A percentile compares a stretch with the other conserved stretches of the same genome.
These are phyloP conservation scores for Spodoptera picta DNA, from an alignment of 2,888 invertebrate genomes.

Conservation along the genomic window DNA sequence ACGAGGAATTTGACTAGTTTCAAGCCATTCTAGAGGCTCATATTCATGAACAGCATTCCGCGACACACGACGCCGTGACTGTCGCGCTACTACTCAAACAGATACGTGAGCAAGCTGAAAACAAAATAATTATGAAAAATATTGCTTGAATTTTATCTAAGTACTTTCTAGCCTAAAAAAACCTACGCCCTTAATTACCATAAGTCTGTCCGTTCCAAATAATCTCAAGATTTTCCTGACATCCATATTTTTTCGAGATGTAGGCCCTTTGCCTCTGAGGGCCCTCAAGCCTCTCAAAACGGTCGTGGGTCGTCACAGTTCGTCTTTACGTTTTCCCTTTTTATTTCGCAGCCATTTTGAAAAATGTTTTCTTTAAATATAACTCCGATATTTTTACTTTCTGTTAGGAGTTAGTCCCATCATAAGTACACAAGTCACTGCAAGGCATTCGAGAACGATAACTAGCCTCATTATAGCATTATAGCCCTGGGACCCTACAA, in stretches of 20 bases:
- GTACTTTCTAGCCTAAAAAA: no score
- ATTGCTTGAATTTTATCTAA: no score
- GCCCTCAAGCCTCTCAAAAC: conserved; percentile 39
- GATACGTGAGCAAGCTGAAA: no score
- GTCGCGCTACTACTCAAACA: no score
- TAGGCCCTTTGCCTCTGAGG: conserved; percentile 15
- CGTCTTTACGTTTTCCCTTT: conserved; percentile 27
- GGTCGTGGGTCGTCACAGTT: conserved; percentile 16
- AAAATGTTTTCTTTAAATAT: conserved; percentile 27
- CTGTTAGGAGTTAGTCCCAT: conserved; percentile 82
- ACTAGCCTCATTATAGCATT: conserved; percentile 92
- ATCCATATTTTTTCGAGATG: conserved; percentile 12
- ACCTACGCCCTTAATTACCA: no score
- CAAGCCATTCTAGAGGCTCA: no score
- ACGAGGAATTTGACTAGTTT: no score
- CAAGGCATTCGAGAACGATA: conserved; percentile 98
- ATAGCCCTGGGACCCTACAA: conserved; percentile 99
- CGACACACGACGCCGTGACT: no score
- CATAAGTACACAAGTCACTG: conserved; percentile 98
- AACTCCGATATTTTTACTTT: not conserved
- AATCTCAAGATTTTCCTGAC: conserved; percentile 9
- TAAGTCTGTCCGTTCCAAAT: no score
- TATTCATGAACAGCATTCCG: no score
- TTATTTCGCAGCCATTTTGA: conserved; percentile 31
- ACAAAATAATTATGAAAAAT: no score